Evolutionary conservation across 2,888 invertebrate species (phyloP).

Genomic region (Oithona nana): DNA sequence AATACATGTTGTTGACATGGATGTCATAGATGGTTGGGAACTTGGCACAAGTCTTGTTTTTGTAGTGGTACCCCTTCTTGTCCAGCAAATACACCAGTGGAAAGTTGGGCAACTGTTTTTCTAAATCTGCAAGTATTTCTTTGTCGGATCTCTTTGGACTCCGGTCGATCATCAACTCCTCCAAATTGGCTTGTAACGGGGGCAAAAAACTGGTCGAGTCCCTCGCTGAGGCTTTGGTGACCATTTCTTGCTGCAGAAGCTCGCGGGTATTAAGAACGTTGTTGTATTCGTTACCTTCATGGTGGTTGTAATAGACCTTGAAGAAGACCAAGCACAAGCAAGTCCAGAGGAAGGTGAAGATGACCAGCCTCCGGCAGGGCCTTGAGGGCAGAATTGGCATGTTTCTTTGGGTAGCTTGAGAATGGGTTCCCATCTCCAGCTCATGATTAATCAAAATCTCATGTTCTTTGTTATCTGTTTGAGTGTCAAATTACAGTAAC

Average conservation of each 20-base stretch:
- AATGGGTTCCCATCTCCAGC: no score
- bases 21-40: slow-evolving; percentile 75
- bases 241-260: slow-evolving; percentile 1
- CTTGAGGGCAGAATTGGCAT: neutral
- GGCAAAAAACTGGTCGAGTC: slow-evolving; percentile 13
- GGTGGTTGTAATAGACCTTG: neutral
- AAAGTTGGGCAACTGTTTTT: slow-evolving; percentile 56
- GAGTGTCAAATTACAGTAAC: no score
- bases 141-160: slow-evolving; percentile 46
- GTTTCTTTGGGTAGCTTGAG: no score
- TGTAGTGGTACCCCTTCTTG: slow-evolving; percentile 42
- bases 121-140: slow-evolving; percentile 31
- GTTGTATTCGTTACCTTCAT: neutral
- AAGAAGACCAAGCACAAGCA: slow-evolving; percentile 9
- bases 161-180: slow-evolving; percentile 40
- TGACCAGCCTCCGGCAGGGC: neutral
- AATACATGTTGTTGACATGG: slow-evolving; percentile 80
- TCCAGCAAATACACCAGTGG: slow-evolving; percentile 69
- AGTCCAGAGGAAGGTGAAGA: slow-evolving; percentile 2
- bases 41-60: slow-evolving; percentile 55
- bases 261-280: neutral
- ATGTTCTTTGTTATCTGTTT: no score
- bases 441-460: no score
- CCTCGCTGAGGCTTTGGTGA: neutral
- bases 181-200: slow-evolving; percentile 22